A percentile compares a stretch with the other conserved stretches of the same genome.
phyloP scores from a whole-genome alignment of 2,113 vertebrate species.

The Dunckerocampus dactyliophorus region DNA sequence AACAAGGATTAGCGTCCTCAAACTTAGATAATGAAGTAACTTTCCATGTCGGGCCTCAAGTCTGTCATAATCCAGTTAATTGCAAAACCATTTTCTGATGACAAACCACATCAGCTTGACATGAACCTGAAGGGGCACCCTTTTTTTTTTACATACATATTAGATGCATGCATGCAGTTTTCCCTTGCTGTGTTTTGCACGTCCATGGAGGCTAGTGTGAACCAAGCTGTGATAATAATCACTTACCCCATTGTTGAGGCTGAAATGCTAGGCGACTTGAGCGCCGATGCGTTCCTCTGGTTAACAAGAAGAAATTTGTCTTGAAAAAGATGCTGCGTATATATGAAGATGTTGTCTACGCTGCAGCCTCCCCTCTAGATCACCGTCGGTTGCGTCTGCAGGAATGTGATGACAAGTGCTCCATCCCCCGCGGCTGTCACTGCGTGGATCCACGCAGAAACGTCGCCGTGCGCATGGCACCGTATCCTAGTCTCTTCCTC shows the following conservation, averaged over 20 bases:
- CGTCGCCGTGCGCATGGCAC: constrained; percentile 60
- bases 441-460: constrained; percentile 53
- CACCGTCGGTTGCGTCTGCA: constrained; percentile 56
- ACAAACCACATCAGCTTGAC: not conserved
- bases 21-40: constrained; percentile 49
- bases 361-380: constrained; percentile 37
- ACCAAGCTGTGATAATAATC: constrained; percentile 18
- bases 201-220: not conserved
- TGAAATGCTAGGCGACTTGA: constrained; percentile 36
- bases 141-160: too few relatives aligned
- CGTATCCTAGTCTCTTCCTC: constrained; percentile 14
- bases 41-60: constrained; percentile 17
- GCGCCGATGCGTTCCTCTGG: constrained; percentile 20
- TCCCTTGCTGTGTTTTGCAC: not conserved
- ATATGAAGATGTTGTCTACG: constrained; percentile 56
- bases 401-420: constrained; percentile 61
- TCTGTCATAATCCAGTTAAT: not conserved
- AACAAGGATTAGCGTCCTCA: constrained; percentile 19
- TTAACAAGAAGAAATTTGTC: constrained; percentile 31
- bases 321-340: constrained; percentile 48
- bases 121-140: not conserved
- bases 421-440: constrained; percentile 60
- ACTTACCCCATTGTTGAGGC: constrained; percentile 71
- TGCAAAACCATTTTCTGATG: not conserved
- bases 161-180: not conserved